Evolutionary conservation across 1,140 invertebrate genomes (phyloP).

Genomic region (Megathymus violae): DNA sequence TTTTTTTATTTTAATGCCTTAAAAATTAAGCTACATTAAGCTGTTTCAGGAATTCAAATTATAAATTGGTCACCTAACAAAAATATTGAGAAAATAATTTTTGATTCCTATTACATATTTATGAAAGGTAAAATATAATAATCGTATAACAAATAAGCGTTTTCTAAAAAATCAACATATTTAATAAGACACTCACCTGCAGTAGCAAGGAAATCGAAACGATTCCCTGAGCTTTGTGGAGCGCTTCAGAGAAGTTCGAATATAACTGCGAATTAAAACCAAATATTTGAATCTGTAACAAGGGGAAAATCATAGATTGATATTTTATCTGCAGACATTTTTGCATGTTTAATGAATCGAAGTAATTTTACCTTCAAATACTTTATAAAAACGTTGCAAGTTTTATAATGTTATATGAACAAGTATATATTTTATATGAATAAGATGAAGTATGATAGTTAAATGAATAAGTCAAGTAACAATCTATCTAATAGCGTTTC

Average conservation of each 20-base stretch:
- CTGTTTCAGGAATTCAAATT: too few species aligned
- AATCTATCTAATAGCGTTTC: too few species aligned
- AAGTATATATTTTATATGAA: too few species aligned
- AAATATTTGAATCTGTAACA: constrained; percentile 95
- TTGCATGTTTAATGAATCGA: background rate
- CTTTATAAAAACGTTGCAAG: too few species aligned
- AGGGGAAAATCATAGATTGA: constrained; percentile 48
- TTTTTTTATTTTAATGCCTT: too few species aligned
- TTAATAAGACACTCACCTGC: constrained; percentile 86
- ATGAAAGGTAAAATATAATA: background rate
- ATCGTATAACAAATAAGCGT: background rate
- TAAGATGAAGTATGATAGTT: too few species aligned
- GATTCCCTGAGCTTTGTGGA: constrained; percentile 94
- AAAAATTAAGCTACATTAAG: too few species aligned
- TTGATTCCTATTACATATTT: background rate
- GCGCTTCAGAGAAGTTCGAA: constrained; percentile 94
- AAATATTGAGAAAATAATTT: too few species aligned
- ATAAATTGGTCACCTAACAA: too few species aligned
- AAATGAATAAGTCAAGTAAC: too few species aligned
- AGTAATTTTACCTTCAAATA: background rate
- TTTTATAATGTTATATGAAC: too few species aligned
- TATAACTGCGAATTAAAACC: constrained; percentile 97
- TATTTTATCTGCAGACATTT: constrained; percentile 27
- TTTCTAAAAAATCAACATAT: background rate
- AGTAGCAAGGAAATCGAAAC: constrained; percentile 94